Conservation (phyloP, 2,888 invertebrate species). For the Zhuqinia jingwanae region DNA sequence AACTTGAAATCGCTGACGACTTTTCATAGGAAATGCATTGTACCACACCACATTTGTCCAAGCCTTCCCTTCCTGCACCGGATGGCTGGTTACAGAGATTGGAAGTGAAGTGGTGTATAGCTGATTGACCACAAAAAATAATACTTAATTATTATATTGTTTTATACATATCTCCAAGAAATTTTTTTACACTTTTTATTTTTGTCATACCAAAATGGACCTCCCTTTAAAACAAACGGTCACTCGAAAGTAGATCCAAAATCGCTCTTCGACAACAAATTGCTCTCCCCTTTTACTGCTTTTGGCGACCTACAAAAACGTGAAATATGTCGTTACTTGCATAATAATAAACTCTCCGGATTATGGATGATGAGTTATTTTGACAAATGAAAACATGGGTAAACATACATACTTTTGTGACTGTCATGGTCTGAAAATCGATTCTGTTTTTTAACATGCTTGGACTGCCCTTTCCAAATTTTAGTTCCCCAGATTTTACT, state of each 20-base stretch:
- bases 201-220: neutral
- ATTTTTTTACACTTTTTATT: no score
- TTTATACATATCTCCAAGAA: no score
- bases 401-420: constrained; percentile 34
- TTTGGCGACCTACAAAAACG: constrained; percentile 7
- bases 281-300: constrained; percentile 36
- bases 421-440: constrained; percentile 53
- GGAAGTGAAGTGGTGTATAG: constrained; percentile 50
- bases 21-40: constrained; percentile 52
- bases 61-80: constrained; percentile 57
- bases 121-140: no score
- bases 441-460: constrained; percentile 6
- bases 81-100: constrained; percentile 62
- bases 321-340: no score
- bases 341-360: no score
- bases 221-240: constrained; percentile 13
- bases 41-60: constrained; percentile 64
- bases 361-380: no score
- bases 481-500: neutral
- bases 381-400: no score
- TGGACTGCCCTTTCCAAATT: constrained; percentile 26
- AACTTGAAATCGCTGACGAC: constrained; percentile 43
- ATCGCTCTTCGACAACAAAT: constrained; percentile 58
- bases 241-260: constrained; percentile 58
- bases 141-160: no score